Evolutionary conservation across 2,888 invertebrate genomes (phyloP).

Genomic region (Liposcelis brunnea): DNA sequence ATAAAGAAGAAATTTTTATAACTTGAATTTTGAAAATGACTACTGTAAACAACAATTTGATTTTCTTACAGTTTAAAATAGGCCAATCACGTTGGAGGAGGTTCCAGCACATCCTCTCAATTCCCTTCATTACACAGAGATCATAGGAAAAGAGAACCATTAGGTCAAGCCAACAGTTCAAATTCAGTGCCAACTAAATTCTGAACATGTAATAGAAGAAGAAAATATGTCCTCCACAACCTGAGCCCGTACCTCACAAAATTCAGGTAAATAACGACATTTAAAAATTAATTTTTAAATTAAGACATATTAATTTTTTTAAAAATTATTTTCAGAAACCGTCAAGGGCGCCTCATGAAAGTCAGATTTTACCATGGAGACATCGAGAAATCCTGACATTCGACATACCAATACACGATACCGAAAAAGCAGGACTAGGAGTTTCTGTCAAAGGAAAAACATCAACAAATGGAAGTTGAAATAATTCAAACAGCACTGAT

Average conservation of each 20-base stretch:
- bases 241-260: too few species aligned
- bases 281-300: too few species aligned
- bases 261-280: too few species aligned
- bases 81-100: constrained; percentile 39
- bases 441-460: constrained; percentile 98
- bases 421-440: constrained; percentile 89
- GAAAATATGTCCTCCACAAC: constrained; percentile 7
- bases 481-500: constrained; percentile 6
- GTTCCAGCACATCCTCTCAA: constrained; percentile 12
- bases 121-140: constrained; percentile 59
- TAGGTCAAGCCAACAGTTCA: constrained; percentile 58
- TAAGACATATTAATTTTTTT: not conserved
- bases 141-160: constrained; percentile 59
- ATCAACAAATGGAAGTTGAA: constrained; percentile 17
- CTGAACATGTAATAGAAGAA: too few species aligned
- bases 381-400: constrained; percentile 76
- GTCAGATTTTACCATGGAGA: constrained; percentile 47
- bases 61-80: constrained; percentile 41
- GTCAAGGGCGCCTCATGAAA: constrained; percentile 30
- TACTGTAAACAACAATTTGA: too few species aligned
- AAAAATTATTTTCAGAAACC: constrained; percentile 17
- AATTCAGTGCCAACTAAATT: constrained; percentile 26
- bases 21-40: too few species aligned
- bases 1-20: too few species aligned
- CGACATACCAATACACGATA: constrained; percentile 91